phyloP scores from a whole-genome alignment of 2,888 invertebrate species.

The Pristionchus maxplancki region DNA sequence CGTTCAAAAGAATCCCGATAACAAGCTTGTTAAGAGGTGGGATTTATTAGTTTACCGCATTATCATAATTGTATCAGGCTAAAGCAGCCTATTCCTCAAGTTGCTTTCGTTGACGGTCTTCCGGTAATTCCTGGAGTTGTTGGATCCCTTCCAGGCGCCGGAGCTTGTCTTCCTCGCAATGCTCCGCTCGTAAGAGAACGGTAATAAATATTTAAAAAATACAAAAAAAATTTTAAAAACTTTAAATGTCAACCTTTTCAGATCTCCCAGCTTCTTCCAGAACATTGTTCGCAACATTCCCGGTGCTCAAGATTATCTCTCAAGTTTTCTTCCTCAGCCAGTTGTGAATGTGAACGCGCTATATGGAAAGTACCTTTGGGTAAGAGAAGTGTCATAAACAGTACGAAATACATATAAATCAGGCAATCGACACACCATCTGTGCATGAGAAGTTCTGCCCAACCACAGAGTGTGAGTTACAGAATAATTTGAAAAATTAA shows the following conservation, averaged over 20 bases:
- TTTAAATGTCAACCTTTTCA: no score
- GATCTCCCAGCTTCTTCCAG: slow-evolving; percentile 70
- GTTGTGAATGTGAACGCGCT: slow-evolving; percentile 62
- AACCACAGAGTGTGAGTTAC: slow-evolving; percentile 64
- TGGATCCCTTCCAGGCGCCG: slow-evolving; percentile 69
- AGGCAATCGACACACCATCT: slow-evolving; percentile 69
- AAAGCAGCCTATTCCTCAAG: slow-evolving; percentile 57
- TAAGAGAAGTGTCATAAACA: slow-evolving; percentile 51
- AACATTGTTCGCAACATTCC: slow-evolving; percentile 70
- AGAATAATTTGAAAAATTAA: no score
- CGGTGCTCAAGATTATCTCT: slow-evolving; percentile 69
- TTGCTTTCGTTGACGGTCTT: slow-evolving; percentile 67
- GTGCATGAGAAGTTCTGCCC: slow-evolving; percentile 67
- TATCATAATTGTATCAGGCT: not conserved
- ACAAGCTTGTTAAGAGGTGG: slow-evolving; percentile 62
- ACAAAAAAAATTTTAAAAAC: not conserved
- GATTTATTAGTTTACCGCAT: not conserved
- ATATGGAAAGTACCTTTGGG: slow-evolving; percentile 70
- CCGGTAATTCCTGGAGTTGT: slow-evolving; percentile 69
- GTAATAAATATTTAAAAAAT: not conserved
- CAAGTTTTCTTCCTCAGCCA: slow-evolving; percentile 65
- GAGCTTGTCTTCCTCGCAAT: slow-evolving; percentile 68
- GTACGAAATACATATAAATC: not conserved
- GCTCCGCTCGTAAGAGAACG: slow-evolving; percentile 60
- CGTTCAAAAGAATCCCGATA: slow-evolving; percentile 65